Evolutionary conservation across 1,140 invertebrate species (phyloP).

Genomic region (Pissodes strobi): DNA sequence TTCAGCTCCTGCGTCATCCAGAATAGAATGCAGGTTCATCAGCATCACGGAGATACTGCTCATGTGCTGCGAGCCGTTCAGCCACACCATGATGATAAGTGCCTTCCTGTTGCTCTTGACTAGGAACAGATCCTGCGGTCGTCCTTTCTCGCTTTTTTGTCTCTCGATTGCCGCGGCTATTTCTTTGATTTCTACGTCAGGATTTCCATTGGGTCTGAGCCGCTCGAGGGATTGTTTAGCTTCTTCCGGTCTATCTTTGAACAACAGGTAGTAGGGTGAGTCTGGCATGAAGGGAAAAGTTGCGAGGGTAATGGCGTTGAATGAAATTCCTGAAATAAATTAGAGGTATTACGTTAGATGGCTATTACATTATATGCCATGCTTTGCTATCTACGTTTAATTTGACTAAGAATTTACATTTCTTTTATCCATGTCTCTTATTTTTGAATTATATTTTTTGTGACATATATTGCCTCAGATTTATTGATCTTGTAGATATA

Average conservation of each 20-base stretch:
- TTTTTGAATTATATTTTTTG: no score
- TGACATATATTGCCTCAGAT: no score
- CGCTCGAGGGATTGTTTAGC: slow-evolving; percentile 59
- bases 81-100: slow-evolving; percentile 51
- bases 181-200: slow-evolving; percentile 56
- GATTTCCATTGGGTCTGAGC: slow-evolving; percentile 58
- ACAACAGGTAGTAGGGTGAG: slow-evolving; percentile 44
- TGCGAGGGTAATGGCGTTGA: slow-evolving; percentile 26
- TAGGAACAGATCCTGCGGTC: slow-evolving; percentile 41
- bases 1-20: slow-evolving; percentile 51
- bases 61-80: slow-evolving; percentile 63
- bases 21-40: slow-evolving; percentile 62
- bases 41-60: slow-evolving; percentile 61
- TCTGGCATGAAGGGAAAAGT: slow-evolving; percentile 45
- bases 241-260: slow-evolving; percentile 52
- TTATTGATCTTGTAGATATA: no score
- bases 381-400: no score
- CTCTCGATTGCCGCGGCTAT: slow-evolving; percentile 47
- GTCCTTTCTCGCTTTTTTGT: slow-evolving; percentile 43
- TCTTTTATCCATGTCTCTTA: no score
- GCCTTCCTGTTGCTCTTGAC: slow-evolving; percentile 46
- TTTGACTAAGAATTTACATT: no score
- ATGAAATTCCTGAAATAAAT: slow-evolving; percentile 30
- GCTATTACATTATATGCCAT: no score
- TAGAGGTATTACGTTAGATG: no score